These are phyloP conservation scores for Chionoecetes opilio DNA, from an alignment of 1,140 invertebrate species.

Conservation along the genomic window DNA sequence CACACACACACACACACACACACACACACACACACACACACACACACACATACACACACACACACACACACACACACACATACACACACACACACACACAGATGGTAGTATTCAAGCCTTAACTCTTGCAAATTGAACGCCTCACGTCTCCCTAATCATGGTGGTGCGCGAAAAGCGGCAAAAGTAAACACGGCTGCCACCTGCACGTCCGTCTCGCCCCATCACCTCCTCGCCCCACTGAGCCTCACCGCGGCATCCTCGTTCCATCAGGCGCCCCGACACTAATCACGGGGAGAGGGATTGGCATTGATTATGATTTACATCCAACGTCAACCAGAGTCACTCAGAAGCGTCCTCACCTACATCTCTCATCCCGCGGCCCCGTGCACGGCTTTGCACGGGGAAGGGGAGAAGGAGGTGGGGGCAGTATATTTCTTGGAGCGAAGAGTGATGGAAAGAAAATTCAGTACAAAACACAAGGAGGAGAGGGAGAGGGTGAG, in stretches of 20 bases:
- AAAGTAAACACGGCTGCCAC: not conserved
- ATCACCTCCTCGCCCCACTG: not conserved
- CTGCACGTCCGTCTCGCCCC: not conserved
- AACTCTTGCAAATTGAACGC: conserved; percentile 11
- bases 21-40: conserved; percentile 25
- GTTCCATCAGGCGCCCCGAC: not conserved
- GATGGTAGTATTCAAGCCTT: not conserved
- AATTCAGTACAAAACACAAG: too few relatives aligned
- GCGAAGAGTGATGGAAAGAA: too few relatives aligned
- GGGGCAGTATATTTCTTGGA: too few relatives aligned
- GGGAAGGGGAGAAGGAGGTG: too few relatives aligned
- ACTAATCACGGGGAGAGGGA: conserved; percentile 25
- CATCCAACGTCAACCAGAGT: conserved; percentile 9
- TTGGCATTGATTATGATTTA: conserved; percentile 11
- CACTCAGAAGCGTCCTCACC: not conserved
- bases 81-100: conserved; percentile 16
- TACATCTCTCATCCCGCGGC: not conserved
- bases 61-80: conserved; percentile 27
- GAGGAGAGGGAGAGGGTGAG: too few relatives aligned
- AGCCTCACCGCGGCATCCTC: not conserved
- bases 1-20: conserved; percentile 24
- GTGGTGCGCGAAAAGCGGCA: not conserved
- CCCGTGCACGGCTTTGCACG: too few relatives aligned
- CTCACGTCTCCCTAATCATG: not conserved
- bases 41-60: not conserved